These are phyloP conservation scores for Hippoglossus stenolepis DNA, from an alignment of 2,113 vertebrate genomes.

Conservation along the genomic window DNA sequence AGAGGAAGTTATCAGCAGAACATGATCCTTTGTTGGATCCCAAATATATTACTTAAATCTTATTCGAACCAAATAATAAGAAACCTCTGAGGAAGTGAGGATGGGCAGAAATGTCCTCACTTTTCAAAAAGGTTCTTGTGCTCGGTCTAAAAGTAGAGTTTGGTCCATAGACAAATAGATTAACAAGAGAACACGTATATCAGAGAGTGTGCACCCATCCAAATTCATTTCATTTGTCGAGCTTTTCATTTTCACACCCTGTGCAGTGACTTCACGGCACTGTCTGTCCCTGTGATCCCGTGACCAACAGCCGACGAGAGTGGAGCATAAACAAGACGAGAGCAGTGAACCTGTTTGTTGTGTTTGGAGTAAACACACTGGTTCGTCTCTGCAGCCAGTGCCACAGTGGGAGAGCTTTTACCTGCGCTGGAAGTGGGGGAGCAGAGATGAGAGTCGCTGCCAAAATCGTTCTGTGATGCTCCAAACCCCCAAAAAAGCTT, in stretches of 20 bases:
- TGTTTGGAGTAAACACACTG: slow-evolving; percentile 22
- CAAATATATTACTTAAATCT: no score
- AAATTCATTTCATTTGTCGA: not conserved
- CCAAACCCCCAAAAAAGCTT: slow-evolving; percentile 29
- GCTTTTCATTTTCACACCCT: slow-evolving; percentile 9
- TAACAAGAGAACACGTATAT: not conserved
- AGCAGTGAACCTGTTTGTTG: slow-evolving; percentile 27
- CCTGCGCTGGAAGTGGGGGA: slow-evolving; percentile 23
- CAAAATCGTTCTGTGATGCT: slow-evolving; percentile 48
- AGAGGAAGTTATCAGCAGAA: not conserved
- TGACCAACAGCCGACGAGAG: slow-evolving; percentile 3
- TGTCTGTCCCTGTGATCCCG: slow-evolving; percentile 19
- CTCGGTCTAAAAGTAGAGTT: not conserved
- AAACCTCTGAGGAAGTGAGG: no score
- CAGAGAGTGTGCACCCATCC: not conserved
- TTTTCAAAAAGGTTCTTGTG: not conserved
- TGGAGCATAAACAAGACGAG: not conserved
- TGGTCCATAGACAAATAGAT: no score
- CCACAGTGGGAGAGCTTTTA: slow-evolving; percentile 29
- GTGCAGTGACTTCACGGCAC: not conserved
- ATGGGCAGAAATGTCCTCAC: no score
- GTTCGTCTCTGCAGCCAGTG: slow-evolving; percentile 1
- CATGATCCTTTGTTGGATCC: no score
- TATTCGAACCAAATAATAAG: no score
- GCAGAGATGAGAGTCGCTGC: slow-evolving; percentile 41